Base-by-base conservation (phyloP, 2,888 invertebrate species). In the Dolichopus griseipennis region DNA sequence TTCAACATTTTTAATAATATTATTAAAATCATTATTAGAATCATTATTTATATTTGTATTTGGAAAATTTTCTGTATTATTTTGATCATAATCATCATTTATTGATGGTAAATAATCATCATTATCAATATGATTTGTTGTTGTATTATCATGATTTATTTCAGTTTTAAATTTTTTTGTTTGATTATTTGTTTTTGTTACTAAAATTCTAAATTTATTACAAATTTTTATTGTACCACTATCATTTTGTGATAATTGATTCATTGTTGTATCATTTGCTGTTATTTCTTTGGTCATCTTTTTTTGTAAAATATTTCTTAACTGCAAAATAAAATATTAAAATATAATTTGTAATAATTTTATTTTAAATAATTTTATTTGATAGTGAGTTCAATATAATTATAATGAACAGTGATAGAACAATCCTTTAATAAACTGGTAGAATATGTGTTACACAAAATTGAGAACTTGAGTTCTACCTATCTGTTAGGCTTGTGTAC, bases 261-360 rank as follows among this genome's bases (percentile, higher is more conserved):
- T 52, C 34, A 34, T 12, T 52, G 52, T 66, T 65, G 18, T 65
- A 65, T 34, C 21, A 41, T 37, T 65, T 1, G 66, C 65, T 22
- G 66, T 61, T 20, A 52, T 34, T 6, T 64, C 7, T 69, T 68
- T 70, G n/a, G 66, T 34, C 68, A 61, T 68, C 68, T 68, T 10
- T 66, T 66, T 43, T 67, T 70, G 33, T 71, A 72, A 65, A 6
- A n/a, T 18, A 52, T 52, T 52, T 52, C 52, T 52, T 52, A 52
- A 52, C 52, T 52, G 15, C 9, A 52, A 52, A 18, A n/a, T 52
- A 52, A 52, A 52, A 18, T 12, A 52, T 10, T 2, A 37, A 34
- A 7, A 34, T 7, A 34, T 34, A 7, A 37, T 37, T 37, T 37
- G 12, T 10, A 37, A 10, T n/a, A n/a, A n/a, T n/a, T n/a, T n/a